Evolutionary conservation across 2,113 vertebrate genomes (phyloP).

Genomic region (Rallus limicola): DNA sequence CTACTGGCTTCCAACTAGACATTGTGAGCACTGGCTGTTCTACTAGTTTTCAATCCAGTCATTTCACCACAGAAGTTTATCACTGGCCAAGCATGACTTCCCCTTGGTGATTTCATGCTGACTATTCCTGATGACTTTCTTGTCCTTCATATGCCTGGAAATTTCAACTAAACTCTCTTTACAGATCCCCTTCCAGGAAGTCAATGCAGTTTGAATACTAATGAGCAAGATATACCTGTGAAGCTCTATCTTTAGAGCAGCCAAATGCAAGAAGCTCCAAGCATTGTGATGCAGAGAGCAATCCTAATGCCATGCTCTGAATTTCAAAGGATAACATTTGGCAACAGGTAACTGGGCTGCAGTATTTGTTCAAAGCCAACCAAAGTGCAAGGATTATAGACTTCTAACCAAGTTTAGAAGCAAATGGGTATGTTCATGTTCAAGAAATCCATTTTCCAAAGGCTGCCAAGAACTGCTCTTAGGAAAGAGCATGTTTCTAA

Average conservation of each 20-base stretch:
- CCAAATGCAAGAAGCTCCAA: not conserved
- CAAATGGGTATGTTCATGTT: not conserved
- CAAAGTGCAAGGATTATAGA: not conserved
- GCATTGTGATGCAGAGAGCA: not conserved
- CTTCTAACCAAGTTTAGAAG: not conserved
- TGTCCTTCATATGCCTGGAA: not conserved
- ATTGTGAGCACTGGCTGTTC: not conserved
- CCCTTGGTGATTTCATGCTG: not conserved
- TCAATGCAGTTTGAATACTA: not conserved
- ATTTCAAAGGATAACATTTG: not conserved
- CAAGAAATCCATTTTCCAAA: not conserved
- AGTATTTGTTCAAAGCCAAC: not conserved
- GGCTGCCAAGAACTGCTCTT: not conserved
- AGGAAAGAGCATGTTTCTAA: not conserved
- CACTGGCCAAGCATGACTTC: not conserved
- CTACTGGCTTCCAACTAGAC: not conserved
- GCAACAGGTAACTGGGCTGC: not conserved
- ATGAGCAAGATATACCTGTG: not conserved
- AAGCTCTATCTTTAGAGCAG: not conserved
- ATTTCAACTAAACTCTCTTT: not conserved
- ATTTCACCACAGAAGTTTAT: not conserved
- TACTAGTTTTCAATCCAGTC: not conserved
- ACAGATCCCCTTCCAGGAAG: not conserved
- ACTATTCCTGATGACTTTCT: not conserved
- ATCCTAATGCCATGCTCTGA: not conserved